Base-by-base conservation (phyloP, 2,888 invertebrate species). In the Phrixothrix hirtus region DNA sequence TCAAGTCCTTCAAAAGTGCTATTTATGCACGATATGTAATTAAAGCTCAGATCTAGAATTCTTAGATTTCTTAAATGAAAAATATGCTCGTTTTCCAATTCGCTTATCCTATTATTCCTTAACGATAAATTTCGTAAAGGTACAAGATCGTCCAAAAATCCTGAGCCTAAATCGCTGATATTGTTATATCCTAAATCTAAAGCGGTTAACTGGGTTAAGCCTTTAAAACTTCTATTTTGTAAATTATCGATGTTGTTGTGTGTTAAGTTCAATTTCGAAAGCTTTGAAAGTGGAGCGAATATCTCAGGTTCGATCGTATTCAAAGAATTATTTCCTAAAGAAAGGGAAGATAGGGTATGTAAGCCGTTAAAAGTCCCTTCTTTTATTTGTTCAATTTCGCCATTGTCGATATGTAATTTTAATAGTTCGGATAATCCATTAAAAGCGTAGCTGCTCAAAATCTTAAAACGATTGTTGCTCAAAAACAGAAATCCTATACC, bases 41-140 rank as follows among this genome's bases (percentile, higher is more conserved):
- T 52, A 14, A 34, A 47, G 14, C 52, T 42, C 31, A 52, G 37
- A 25, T 52, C 52, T 12, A 52, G 32, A 30, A 12, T 47, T 25
- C 26, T 41, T 6, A 52, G 27, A 7, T 47, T 41, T 12, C 31
- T 46, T 5, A 52, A 31, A 27, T 37, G 21, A 9, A 16, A 21
- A 32, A 52, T 32, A 7, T 17, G 17, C 6, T 21, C 3, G 11
- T 25, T 32, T 17, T 52, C 52, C 6, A 52, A 9, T 6, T 52
- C 41, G 7, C 30, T 42, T 16, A 52, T 46, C 25, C 32, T 21
- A 36, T 52, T 52, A 3, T 13, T 35, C 37, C 15, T 35, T 21
- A 52, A 37, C 10, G 52, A 42, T 13, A 52, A 39, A 14, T 52
- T 52, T 38, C 31, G 46, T 12, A 52, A 32, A n/a, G 36, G 16